phyloP scores from a whole-genome alignment of 2,113 vertebrate genomes.

The Rhegmatorhina hoffmannsi region DNA sequence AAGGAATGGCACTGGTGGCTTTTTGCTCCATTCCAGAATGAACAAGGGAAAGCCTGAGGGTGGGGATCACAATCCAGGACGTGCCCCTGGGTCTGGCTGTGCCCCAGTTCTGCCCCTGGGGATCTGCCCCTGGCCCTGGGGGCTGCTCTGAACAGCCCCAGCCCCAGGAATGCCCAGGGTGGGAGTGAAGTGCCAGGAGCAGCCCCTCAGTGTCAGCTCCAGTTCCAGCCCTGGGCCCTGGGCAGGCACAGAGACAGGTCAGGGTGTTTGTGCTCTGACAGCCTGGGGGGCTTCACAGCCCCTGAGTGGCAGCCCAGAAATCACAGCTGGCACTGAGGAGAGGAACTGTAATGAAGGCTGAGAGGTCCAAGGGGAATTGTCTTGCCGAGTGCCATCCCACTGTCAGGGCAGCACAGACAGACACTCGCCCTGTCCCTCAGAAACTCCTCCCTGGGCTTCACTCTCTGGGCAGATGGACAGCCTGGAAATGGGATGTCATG shows the following conservation, averaged over 20 bases:
- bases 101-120: neutral
- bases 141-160: neutral
- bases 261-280: neutral
- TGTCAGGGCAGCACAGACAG: neutral
- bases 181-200: neutral
- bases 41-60: neutral
- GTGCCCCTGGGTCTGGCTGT: accelerated
- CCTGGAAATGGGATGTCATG: neutral
- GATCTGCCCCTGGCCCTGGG: neutral
- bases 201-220: neutral
- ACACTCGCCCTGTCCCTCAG: neutral
- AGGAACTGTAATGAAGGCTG: slow-evolving; percentile 76
- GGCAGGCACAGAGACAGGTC: neutral
- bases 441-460: neutral
- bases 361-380: slow-evolving; percentile 71
- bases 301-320: slow-evolving; percentile 44
- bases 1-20: neutral
- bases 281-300: neutral
- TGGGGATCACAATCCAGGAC: neutral
- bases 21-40: neutral
- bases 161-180: neutral
- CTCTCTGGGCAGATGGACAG: neutral
- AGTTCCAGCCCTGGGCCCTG: neutral
- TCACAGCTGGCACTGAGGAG: slow-evolving; percentile 57
- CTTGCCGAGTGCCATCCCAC: slow-evolving; percentile 31